Base-by-base conservation (phyloP, 2,888 invertebrate genomes). In the Limenitis camilla region DNA sequence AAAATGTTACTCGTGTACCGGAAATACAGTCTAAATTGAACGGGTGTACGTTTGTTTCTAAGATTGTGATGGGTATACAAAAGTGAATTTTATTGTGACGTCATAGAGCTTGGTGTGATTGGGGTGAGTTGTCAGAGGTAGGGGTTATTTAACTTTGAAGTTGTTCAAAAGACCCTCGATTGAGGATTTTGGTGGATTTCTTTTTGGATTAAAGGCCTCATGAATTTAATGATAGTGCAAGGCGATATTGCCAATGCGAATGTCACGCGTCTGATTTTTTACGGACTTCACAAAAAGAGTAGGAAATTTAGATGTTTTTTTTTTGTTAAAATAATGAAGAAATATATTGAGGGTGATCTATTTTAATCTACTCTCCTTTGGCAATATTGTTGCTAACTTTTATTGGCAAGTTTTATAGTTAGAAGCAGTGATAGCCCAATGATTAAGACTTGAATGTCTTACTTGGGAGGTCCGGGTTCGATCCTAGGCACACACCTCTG, bases 1-100 rank as follows among this genome's bases (percentile, higher is more conserved):
- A 84, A 87, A 87, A 87, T 87, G 87, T 86, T 81, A 86, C 87
- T 77, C 86, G 83, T 87, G 87, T 85, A 73, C 78, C 83, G 86
- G 86, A 87, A 78, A 86, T 86, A 86, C 84, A 85, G 86, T 84
- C 81, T 76, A 85, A 86, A 86, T 86, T 87, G 87, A 83, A 78
- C 76, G 76, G 72, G 67, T 78, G 77, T 72, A 73, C 83, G 76
- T 84, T 84, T 83, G 82, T 83, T 82, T 80, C 80, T 77, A 68
- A 67, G 69, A 75, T 76, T 71, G 66, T 58, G 44, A 40, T 38
- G 29, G 49, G 44, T 50, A 56, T 66, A 62, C 58, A 38, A 73
- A 74, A 76, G 63, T 66, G 56, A 49, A 58, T 76, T 72, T 66
- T 84, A 73, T 67, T 49, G 36, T 49, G 32, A 10, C 2, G 7